These are phyloP conservation scores for Drosophila pectinifera DNA, from an alignment of 1,140 invertebrate genomes.

Conservation along the genomic window DNA sequence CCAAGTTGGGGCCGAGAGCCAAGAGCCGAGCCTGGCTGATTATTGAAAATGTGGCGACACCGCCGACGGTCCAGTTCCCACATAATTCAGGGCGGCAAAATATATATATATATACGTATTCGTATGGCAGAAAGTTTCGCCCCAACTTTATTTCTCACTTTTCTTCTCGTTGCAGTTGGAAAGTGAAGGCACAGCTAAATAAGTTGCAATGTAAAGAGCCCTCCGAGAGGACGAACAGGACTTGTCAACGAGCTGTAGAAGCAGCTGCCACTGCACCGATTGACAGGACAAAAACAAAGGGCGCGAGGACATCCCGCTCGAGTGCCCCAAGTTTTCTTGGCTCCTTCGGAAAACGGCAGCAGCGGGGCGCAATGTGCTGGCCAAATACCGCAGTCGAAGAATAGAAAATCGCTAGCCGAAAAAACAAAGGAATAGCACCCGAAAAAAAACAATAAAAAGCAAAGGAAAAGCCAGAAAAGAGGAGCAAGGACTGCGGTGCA, in stretches of 20 bases:
- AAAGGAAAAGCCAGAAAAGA: slow-evolving; percentile 14
- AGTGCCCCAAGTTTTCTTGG: slow-evolving; percentile 57
- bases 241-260: slow-evolving; percentile 46
- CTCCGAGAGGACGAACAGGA: slow-evolving; percentile 62
- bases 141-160: slow-evolving; percentile 61
- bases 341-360: slow-evolving; percentile 31
- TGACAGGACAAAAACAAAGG: slow-evolving; percentile 77
- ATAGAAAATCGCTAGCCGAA: slow-evolving; percentile 49
- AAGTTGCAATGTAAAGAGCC: slow-evolving; percentile 81
- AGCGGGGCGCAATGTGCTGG: slow-evolving; percentile 62
- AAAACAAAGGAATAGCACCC: slow-evolving; percentile 11
- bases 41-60: slow-evolving; percentile 80
- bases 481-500: slow-evolving; percentile 45
- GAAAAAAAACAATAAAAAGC: slow-evolving; percentile 1
- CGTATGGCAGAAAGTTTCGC: slow-evolving; percentile 19
- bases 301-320: slow-evolving; percentile 34
- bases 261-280: slow-evolving; percentile 66
- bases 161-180: slow-evolving; percentile 59
- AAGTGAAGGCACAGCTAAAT: slow-evolving; percentile 70
- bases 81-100: slow-evolving; percentile 64
- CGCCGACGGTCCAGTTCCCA: slow-evolving; percentile 72
- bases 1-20: slow-evolving; percentile 63
- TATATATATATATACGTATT: not conserved
- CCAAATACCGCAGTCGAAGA: slow-evolving; percentile 56
- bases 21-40: slow-evolving; percentile 60